Evolutionary conservation across 2,797 vertebrate species (phyloP), one percentile per base, ranked within the genome.

Genomic region (Geotrypetes seraphini): DNA sequence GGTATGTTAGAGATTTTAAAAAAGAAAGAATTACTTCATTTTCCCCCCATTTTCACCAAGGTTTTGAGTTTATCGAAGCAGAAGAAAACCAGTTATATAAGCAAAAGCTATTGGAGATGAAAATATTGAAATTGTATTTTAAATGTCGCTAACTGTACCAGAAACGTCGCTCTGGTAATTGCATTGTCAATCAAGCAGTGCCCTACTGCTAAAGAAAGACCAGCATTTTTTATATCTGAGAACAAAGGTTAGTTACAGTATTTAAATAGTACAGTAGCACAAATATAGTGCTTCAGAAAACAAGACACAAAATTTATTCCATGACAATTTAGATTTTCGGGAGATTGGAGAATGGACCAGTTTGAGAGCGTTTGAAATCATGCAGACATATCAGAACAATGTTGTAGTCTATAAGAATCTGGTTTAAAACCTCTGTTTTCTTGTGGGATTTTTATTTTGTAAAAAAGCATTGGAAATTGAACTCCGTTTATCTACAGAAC

Each of bases 51-150:
- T 12, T 32, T 12, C 31, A 25, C 45, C 28, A 37, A 38, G 32
- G 28, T 37, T 35, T 5, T 23, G 10, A 43, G 20, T 24, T 31
- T 7, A 3, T n/a, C n/a, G n/a, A n/a, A n/a, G n/a, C 6, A 38
- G 38, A 37, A 53, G 60, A 57, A 39, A 55, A 12, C 28, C 31
- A 47, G 47, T 35, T 63, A 42, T 5, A 8, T 53, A 54, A 8
- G 39, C 33, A 24, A 16, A 13, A 47, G 14, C 22, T 57, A 31
- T 38, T 36, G 17, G 46, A 41, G 11, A 2, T 36, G 34, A 57
- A 80, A 81, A 73, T 68, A 60, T 63, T 78, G 71, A 77, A 77
- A 77, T 80, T 78, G 75, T 84, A 77, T 88, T 86, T 86, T 81
- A 71, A 81, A 79, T 69, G 73, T 85, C 75, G 69, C 63, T 74